Percentiles rank a stretch among this genome's conserved stretches.
phyloP scores from a whole-genome alignment of 2,888 invertebrate genomes.

The Leucophenga maculata region DNA sequence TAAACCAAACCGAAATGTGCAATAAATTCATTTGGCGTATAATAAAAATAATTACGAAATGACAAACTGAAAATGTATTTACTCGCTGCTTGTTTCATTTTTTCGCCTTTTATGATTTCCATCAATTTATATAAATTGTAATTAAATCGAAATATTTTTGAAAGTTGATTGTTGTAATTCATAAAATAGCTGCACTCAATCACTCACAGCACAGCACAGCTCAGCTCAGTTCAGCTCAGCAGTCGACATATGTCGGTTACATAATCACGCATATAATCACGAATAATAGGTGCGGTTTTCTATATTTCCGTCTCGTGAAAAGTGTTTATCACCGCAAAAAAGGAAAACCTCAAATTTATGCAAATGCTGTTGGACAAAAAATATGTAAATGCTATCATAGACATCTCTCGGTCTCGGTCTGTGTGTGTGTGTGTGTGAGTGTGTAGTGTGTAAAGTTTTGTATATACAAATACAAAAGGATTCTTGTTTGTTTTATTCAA shows the following conservation, averaged over 20 bases:
- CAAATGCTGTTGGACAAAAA: conserved; percentile 29
- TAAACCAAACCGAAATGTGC: too few relatives aligned
- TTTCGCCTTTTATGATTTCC: background rate
- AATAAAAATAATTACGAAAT: too few relatives aligned
- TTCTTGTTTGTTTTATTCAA: too few relatives aligned
- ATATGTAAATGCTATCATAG: too few relatives aligned
- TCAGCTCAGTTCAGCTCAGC: background rate
- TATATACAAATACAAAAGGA: too few relatives aligned
- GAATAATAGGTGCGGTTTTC: conserved; percentile 5
- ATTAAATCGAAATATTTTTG: background rate
- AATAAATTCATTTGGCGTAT: too few relatives aligned
- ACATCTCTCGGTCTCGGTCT: too few relatives aligned
- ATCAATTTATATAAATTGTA: background rate
- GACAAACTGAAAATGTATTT: too few relatives aligned
- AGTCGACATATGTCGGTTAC: background rate
- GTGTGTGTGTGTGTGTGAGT: too few relatives aligned
- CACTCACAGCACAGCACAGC: background rate
- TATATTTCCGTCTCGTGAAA: conserved; percentile 35
- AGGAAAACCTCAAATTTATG: conserved; percentile 50
- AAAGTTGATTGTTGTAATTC: background rate
- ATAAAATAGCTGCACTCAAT: background rate
- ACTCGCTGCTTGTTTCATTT: background rate
- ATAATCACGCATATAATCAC: background rate
- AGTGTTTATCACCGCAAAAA: conserved; percentile 51
- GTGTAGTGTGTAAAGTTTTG: too few relatives aligned